Conservation (phyloP, 2,113 vertebrate species). For the Apistogramma diplotaenia region DNA sequence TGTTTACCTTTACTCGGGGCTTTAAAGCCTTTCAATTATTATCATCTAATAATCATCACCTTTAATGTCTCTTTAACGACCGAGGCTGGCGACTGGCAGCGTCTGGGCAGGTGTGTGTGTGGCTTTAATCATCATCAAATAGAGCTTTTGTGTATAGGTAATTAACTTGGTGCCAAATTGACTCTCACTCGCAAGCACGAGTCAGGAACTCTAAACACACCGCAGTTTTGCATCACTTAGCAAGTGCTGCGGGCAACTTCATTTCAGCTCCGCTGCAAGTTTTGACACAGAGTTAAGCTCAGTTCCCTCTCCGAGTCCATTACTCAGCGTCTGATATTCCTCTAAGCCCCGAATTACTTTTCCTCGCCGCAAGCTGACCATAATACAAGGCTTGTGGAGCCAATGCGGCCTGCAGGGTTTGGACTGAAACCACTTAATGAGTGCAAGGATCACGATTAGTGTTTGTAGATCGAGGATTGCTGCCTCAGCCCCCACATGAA, state of each 20-base stretch:
- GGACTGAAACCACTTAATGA: slow-evolving; percentile 62
- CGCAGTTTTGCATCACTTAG: slow-evolving; percentile 18
- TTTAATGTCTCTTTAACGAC: slow-evolving; percentile 68
- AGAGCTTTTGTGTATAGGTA: slow-evolving; percentile 71
- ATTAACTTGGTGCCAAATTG: slow-evolving; percentile 73
- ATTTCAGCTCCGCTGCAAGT: slow-evolving; percentile 33
- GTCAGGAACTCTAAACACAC: slow-evolving; percentile 43
- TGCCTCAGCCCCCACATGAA: neutral
- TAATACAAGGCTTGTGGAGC: slow-evolving; percentile 71
- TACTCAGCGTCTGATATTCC: slow-evolving; percentile 53
- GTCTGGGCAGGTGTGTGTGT: slow-evolving; percentile 60
- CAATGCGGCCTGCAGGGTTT: slow-evolving; percentile 62
- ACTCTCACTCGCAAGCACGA: slow-evolving; percentile 64
- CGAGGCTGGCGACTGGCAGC: slow-evolving; percentile 59
- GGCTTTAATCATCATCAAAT: slow-evolving; percentile 77
- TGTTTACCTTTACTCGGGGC: slow-evolving; percentile 54
- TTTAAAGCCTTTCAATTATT: slow-evolving; percentile 73
- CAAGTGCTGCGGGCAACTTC: slow-evolving; percentile 51
- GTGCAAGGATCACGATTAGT: slow-evolving; percentile 55
- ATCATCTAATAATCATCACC: slow-evolving; percentile 71
- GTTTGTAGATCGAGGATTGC: slow-evolving; percentile 41
- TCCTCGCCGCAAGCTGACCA: slow-evolving; percentile 69
- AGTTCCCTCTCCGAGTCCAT: slow-evolving; percentile 42
- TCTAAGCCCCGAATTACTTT: slow-evolving; percentile 59
- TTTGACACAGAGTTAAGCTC: slow-evolving; percentile 53